Evolutionary conservation across 1,140 invertebrate species (phyloP), one percentile per base, ranked within the genome.

Genomic region (Drosophila quadrilineata): DNA sequence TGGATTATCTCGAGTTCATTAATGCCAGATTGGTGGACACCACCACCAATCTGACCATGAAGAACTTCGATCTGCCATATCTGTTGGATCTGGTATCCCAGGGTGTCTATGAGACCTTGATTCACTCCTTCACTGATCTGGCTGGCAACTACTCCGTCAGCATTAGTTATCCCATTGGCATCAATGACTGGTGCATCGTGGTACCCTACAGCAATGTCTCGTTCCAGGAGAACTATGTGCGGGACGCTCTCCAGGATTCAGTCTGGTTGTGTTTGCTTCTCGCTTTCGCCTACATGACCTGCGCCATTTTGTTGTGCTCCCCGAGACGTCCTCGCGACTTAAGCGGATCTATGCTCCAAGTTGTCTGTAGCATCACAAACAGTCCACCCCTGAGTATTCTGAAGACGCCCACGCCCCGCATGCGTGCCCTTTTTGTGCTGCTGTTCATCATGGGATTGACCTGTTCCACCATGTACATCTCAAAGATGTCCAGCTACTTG

Each of bases 171-270:
- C 87, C 87, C 6, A 76, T 88, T 6, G 87, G 82, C 35, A 88
- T 88, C 1, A 88, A 88, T 41, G 87, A 88, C 29, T 80, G 71
- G 56, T 88, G 87, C 48, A 49, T 88, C 3, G 87, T 88, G 87
- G 87, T 88, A 24, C 87, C 87, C 4, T 87, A 46, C 49, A 65
- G 53, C 2, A 87, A 74, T 41, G 56, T 69, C 2, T 84, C 82
- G 0, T 26, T 71, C 3, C 66, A 72, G 17, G 71, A 87, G 5
- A 43, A 65, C 4, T 88, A 76, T 16, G 54, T 88, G 21, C 36
- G 29, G 1, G 74, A 73, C 12, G 75, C 73, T 0, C 59, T 88
- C 4, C 53, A 87, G 52, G 6, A 45, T 1, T 57, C 33, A 8
- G 73, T 75, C 0, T 88, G 87, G 87, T 16, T 84, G 0, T 40